Conservation (phyloP, 1,140 invertebrate genomes). For the Pectinophora gossypiella region DNA sequence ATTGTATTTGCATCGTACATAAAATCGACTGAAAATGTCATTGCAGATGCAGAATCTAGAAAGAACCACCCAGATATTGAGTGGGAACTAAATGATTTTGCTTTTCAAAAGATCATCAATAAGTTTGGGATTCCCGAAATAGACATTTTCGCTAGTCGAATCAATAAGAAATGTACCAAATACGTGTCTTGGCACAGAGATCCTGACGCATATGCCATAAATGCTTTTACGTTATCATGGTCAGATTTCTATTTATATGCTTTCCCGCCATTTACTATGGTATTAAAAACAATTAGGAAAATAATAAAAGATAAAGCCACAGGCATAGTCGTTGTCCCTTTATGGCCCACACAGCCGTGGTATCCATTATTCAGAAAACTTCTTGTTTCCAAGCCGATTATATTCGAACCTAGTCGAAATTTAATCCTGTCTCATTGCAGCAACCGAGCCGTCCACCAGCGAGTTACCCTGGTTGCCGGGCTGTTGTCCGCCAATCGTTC, state of each 20-base stretch:
- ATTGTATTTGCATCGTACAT: constrained; percentile 11
- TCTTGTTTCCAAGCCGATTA: not conserved
- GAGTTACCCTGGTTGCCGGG: constrained; percentile 22
- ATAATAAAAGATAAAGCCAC: not conserved
- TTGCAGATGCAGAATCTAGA: constrained; percentile 4
- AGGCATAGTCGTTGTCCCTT: constrained; percentile 2
- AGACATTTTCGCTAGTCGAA: constrained; percentile 26
- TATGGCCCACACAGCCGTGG: constrained; percentile 7
- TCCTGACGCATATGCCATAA: constrained; percentile 2
- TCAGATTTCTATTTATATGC: not conserved
- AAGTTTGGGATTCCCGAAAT: constrained; percentile 19
- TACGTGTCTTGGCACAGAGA: constrained; percentile 7
- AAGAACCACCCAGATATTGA: constrained; percentile 6
- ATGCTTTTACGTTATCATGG: constrained; percentile 5
- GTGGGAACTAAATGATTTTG: constrained; percentile 6
- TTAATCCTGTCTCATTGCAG: constrained; percentile 6
- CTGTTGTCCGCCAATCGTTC: constrained; percentile 27
- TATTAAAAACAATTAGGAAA: constrained; percentile 1
- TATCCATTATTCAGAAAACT: not conserved
- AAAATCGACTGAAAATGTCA: not conserved
- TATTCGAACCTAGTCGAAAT: not conserved
- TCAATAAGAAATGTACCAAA: constrained; percentile 22
- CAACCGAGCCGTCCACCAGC: not conserved
- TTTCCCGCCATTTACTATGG: constrained; percentile 1
- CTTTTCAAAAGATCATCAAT: constrained; percentile 9